These are phyloP conservation scores for Pycnonotus jocosus DNA, from an alignment of 2,113 vertebrate species.

Conservation along the genomic window DNA sequence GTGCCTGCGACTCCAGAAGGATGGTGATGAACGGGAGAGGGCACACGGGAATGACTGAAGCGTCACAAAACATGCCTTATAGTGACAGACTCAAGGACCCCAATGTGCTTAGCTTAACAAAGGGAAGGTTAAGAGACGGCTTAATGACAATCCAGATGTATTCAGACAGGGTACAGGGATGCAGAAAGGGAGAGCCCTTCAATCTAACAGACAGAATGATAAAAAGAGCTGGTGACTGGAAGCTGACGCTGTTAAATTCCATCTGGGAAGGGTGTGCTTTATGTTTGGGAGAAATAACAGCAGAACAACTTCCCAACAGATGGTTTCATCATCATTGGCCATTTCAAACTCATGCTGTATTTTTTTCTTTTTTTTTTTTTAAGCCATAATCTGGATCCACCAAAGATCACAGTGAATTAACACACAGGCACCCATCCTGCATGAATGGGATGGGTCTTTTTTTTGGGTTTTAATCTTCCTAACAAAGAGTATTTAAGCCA, in stretches of 20 bases:
- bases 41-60: conserved; percentile 29
- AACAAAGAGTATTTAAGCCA: not conserved
- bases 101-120: conserved; percentile 60
- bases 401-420: not conserved
- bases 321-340: not conserved
- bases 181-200: conserved; percentile 31
- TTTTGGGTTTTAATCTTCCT: not conserved
- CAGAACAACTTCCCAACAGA: not conserved
- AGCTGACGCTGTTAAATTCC: conserved; percentile 42
- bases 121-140: conserved; percentile 52
- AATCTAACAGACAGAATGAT: conserved; percentile 55
- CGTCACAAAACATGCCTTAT: conserved; percentile 48
- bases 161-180: conserved; percentile 24
- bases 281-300: not conserved
- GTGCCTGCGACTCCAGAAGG: not conserved
- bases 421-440: not conserved
- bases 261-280: not conserved
- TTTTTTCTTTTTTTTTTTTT: accelerated
- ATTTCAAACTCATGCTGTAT: not conserved
- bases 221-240: conserved; percentile 33
- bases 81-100: conserved; percentile 65
- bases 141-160: conserved; percentile 56
- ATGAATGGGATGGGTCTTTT: not conserved
- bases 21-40: conserved; percentile 54
- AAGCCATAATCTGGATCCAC: not conserved